Conservation (phyloP, 2,797 vertebrate genomes). For the Ctenosaura bakeri region DNA sequence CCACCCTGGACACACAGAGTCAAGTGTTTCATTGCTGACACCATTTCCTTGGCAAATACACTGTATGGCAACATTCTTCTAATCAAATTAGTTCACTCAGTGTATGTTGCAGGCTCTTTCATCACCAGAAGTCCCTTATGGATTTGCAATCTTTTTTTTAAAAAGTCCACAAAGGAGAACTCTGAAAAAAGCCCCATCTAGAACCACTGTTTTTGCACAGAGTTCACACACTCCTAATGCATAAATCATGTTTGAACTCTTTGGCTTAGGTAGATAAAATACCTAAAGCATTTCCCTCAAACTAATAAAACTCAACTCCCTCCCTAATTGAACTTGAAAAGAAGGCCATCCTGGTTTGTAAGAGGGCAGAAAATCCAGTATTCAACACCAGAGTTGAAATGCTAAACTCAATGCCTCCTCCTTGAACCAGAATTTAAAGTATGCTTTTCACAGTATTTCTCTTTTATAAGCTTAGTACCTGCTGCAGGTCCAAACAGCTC, state of each 20-base stretch:
- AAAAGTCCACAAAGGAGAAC: background rate
- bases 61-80: background rate
- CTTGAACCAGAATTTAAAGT: background rate
- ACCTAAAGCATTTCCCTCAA: background rate
- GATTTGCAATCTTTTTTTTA: background rate
- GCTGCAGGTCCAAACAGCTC: constrained; percentile 5
- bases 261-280: background rate
- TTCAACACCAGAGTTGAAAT: background rate
- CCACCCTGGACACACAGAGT: background rate
- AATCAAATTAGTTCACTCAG: background rate
- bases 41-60: background rate
- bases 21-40: background rate
- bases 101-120: background rate
- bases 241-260: background rate
- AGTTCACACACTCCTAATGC: background rate
- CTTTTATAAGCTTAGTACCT: background rate
- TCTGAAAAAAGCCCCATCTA: background rate
- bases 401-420: background rate
- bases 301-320: background rate
- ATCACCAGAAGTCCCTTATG: background rate
- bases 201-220: background rate
- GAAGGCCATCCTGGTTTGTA: background rate
- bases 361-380: background rate
- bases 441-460: background rate
- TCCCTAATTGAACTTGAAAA: background rate